Conservation (phyloP, 2,113 vertebrate species). For the Psophia crepitans region DNA sequence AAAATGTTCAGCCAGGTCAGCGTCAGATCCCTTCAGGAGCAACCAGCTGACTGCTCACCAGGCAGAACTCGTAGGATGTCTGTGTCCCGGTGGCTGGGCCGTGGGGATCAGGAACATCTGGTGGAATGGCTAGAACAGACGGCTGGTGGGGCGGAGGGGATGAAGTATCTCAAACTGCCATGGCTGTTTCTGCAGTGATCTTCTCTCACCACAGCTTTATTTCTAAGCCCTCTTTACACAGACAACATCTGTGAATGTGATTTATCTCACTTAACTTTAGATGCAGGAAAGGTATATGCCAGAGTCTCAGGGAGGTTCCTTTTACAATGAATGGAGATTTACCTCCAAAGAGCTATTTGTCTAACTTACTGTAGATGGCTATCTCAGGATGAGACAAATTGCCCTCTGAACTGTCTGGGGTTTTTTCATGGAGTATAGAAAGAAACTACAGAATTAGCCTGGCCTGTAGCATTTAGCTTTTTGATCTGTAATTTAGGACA, state of each 20-base stretch:
- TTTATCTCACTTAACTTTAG: neutral
- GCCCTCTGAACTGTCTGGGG: neutral
- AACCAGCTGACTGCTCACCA: neutral
- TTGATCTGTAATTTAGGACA: slow-evolving; percentile 2
- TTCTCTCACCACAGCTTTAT: neutral
- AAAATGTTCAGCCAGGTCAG: slow-evolving; percentile 34
- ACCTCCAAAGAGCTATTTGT: slow-evolving; percentile 7
- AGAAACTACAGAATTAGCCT: neutral
- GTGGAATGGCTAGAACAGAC: neutral
- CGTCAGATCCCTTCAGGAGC: neutral
- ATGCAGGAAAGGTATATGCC: neutral
- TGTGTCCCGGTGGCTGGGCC: neutral
- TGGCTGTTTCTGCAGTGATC: neutral
- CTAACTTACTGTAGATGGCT: slow-evolving; percentile 16
- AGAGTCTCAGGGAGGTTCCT: neutral
- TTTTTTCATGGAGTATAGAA: neutral
- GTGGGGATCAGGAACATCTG: neutral
- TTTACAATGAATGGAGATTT: neutral
- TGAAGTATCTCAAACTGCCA: neutral
- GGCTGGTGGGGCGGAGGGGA: neutral
- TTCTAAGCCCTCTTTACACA: neutral
- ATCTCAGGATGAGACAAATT: neutral
- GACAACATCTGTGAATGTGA: neutral
- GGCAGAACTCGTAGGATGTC: neutral
- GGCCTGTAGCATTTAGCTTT: slow-evolving; percentile 14